phyloP scores from a whole-genome alignment of 1,140 invertebrate species.

The Calephelis virginiensis region DNA sequence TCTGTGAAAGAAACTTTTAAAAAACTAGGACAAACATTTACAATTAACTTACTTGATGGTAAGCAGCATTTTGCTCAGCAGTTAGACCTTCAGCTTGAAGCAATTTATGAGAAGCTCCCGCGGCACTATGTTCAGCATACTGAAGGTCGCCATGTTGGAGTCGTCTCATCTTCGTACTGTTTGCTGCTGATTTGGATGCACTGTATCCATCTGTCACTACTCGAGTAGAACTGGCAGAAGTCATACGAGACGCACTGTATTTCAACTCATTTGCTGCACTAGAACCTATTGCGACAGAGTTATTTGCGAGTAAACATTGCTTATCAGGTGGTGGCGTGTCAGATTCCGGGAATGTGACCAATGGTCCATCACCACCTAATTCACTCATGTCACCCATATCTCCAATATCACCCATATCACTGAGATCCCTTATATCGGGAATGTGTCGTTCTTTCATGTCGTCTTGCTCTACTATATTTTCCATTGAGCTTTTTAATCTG shows the following conservation, averaged over 20 bases:
- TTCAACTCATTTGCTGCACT: conserved; percentile 74
- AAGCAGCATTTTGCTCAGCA: conserved; percentile 70
- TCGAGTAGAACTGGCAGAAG: conserved; percentile 88
- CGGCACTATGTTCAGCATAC: conserved; percentile 80
- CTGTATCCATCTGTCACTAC: conserved; percentile 90
- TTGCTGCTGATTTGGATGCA: conserved; percentile 86
- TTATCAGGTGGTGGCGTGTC: conserved; percentile 82
- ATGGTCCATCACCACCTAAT: conserved; percentile 71
- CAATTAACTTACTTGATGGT: conserved; percentile 56
- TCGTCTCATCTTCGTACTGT: conserved; percentile 87
- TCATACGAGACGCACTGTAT: conserved; percentile 88
- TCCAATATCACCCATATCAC: conserved; percentile 68
- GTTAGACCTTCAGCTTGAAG: conserved; percentile 68
- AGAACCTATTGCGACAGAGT: conserved; percentile 51
- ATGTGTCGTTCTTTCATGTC: conserved; percentile 63
- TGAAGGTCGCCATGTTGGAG: conserved; percentile 88
- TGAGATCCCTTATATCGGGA: conserved; percentile 77
- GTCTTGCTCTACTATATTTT: conserved; percentile 82
- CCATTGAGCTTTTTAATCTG: conserved; percentile 82
- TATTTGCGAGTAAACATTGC: conserved; percentile 64
- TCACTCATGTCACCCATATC: conserved; percentile 77
- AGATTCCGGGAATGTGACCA: conserved; percentile 89
- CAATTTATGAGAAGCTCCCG: conserved; percentile 61
- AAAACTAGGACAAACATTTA: too few species aligned
- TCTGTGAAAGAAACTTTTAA: too few species aligned